Percentiles rank a stretch among this genome's conserved stretches.
phyloP scores from a whole-genome alignment of 2,888 invertebrate species.

The Sclerodermus sp. region DNA sequence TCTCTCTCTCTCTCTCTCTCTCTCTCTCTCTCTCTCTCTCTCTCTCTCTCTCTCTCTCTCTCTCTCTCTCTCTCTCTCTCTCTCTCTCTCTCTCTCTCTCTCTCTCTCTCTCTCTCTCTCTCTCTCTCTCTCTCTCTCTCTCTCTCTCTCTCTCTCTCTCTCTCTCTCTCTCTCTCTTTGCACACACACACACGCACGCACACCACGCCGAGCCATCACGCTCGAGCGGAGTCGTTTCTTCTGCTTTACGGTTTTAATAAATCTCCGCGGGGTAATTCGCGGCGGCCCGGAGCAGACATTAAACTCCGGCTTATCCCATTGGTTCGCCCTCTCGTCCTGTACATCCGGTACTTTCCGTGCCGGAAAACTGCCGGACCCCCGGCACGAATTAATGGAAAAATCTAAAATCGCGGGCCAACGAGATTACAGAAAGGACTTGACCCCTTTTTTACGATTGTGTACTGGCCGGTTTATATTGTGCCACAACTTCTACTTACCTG shows the following conservation, averaged over 20 bases:
- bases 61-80: too few relatives aligned
- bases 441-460: too few relatives aligned
- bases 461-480: too few relatives aligned
- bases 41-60: too few relatives aligned
- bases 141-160: slow-evolving; percentile 16
- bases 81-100: too few relatives aligned
- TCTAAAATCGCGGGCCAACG: slow-evolving; percentile 7
- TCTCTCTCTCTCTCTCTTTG: slow-evolving; percentile 28
- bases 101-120: too few relatives aligned
- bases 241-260: slow-evolving; percentile 56
- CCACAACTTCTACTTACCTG: too few relatives aligned
- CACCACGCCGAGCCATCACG: slow-evolving; percentile 21
- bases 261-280: slow-evolving; percentile 54
- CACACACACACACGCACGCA: slow-evolving; percentile 17
- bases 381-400: slow-evolving; percentile 20
- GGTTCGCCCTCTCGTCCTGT: neutral
- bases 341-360: neutral
- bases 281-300: slow-evolving; percentile 46
- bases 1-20: slow-evolving; percentile 26
- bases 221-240: slow-evolving; percentile 47
- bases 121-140: slow-evolving; percentile 21
- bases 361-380: slow-evolving; percentile 5
- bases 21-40: too few relatives aligned
- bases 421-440: too few relatives aligned
- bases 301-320: slow-evolving; percentile 24